A percentile compares a stretch with the other conserved stretches of the same genome.
These are phyloP conservation scores for Iguana delicatissima DNA, from an alignment of 2,797 vertebrate genomes.

Conservation along the genomic window DNA sequence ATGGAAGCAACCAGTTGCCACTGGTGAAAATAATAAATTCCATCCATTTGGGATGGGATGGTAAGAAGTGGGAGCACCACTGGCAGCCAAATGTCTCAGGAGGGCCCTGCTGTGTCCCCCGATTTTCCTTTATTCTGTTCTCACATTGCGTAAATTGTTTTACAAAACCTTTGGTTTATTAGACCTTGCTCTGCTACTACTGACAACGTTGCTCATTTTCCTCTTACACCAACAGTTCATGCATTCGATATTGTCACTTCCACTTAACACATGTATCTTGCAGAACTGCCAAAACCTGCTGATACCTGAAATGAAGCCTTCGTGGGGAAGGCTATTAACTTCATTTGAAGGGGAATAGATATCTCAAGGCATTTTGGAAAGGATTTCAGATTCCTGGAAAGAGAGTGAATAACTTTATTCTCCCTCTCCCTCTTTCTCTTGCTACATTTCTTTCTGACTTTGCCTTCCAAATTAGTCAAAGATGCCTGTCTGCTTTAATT, in stretches of 20 bases:
- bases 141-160: neutral
- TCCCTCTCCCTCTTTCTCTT: constrained; percentile 34
- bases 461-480: constrained; percentile 24
- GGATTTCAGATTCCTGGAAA: constrained; percentile 41
- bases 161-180: neutral
- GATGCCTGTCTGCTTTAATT: constrained; percentile 15
- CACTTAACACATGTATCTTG: neutral
- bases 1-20: too few relatives aligned
- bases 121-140: neutral
- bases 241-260: rapidly evolving
- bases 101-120: neutral
- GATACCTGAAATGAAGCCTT: constrained; percentile 58
- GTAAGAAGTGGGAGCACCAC: too few relatives aligned
- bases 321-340: constrained; percentile 25
- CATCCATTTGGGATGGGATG: too few relatives aligned
- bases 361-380: constrained; percentile 31
- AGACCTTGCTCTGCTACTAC: neutral
- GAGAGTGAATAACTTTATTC: constrained; percentile 46
- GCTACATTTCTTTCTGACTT: constrained; percentile 45
- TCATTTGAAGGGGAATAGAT: neutral
- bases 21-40: too few relatives aligned
- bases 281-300: constrained; percentile 26
- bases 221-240: neutral
- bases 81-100: neutral
- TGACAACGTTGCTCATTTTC: neutral